Evolutionary conservation across 53 echinoderm and acorn worm genomes (phyloP), one percentile per base, ranked within the genome.

Genomic region (Zoroaster sp.): DNA sequence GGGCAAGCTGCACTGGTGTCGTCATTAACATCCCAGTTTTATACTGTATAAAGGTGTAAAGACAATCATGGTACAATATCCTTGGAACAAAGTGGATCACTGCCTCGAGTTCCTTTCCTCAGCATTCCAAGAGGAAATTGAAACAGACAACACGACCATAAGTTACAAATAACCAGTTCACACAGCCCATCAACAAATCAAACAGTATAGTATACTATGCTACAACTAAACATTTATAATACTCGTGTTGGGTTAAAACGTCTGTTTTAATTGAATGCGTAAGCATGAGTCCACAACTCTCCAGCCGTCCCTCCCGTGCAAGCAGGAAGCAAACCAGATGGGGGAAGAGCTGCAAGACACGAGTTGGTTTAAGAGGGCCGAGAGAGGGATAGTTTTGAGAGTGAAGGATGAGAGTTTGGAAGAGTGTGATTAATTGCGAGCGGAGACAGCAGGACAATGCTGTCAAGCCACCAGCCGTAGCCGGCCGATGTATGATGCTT

Each of bases 401-500:
- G 41, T 65, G 66, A 65, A 66, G 28, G 44, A 34, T n/a, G 42
- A 15, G 32, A 13, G 41, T 11, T 31, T 49, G 69, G 71, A 82
- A 43, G 82, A 66, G 68, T 40, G 31, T 82, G 82, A 82, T 82
- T 82, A 82, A 82, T 82, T 82, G 45, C 66, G 67, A 38, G 82
- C 33, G 82, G 28, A 44, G 68, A 82, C 82, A 66, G 78, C 67
- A 41, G 43, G 34, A 82, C 82, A 82, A 82, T 43, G 82, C 82
- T 67, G 82, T 44, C 41, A 37, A 45, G 82, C 82, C 82, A 82
- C 82, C 82, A 82, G 82, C 66, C 40, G 21, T 32, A 33, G 47
- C 63, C 31, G 28, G 65, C 59, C n/a, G n/a, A n/a, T n/a, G n/a
- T n/a, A n/a, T n/a, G n/a, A n/a, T n/a, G n/a, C n/a, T n/a, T n/a